These are phyloP conservation scores for Gymnogyps californianus DNA, from an alignment of 2,113 vertebrate species.

Conservation along the genomic window DNA sequence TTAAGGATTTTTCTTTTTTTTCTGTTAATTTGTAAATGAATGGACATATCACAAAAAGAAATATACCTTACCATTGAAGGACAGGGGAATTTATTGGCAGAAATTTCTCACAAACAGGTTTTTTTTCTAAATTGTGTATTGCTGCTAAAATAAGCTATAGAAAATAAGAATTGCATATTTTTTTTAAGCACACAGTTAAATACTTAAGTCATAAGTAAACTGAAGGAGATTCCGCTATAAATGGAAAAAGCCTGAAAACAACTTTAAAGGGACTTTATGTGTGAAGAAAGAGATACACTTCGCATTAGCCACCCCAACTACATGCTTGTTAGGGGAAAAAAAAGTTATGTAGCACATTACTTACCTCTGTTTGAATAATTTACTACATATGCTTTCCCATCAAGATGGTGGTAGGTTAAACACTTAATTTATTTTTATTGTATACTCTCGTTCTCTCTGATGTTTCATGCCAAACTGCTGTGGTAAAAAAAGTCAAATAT, in stretches of 20 bases:
- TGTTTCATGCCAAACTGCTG: slow-evolving; percentile 49
- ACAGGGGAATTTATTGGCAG: not conserved
- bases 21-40: not conserved
- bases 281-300: not conserved
- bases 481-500: slow-evolving; percentile 27
- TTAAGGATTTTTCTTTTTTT: not conserved
- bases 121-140: not conserved
- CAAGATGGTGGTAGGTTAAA: slow-evolving; percentile 16
- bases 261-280: not conserved
- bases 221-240: not conserved
- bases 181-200: not conserved
- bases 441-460: not conserved
- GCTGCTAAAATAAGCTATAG: not conserved
- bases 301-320: not conserved
- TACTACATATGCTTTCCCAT: slow-evolving; percentile 16
- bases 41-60: not conserved
- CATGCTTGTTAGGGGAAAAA: not conserved
- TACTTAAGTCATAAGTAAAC: not conserved
- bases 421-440: slow-evolving; percentile 36
- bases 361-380: slow-evolving; percentile 35
- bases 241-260: not conserved
- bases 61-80: not conserved
- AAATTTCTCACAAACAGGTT: not conserved
- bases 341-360: not conserved
- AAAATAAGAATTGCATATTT: not conserved